A percentile compares a stretch with the other conserved stretches of the same genome.
Evolutionary conservation across 1,140 invertebrate species (phyloP).

Genomic region (Campoletis sonorensis): DNA sequence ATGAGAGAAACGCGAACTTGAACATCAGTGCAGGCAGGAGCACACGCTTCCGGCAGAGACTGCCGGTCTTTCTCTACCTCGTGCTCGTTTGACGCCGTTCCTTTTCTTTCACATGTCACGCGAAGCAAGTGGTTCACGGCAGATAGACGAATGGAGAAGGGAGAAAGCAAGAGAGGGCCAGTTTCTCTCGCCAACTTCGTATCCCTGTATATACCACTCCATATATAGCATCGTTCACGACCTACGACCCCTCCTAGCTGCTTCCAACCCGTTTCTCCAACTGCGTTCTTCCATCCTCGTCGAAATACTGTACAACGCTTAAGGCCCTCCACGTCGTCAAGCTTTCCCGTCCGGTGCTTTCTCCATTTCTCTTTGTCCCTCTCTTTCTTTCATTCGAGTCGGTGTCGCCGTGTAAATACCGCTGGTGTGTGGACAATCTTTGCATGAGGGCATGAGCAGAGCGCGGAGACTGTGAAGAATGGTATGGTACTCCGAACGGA

Average conservation of each 20-base stretch:
- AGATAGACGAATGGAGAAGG: slow-evolving; percentile 22
- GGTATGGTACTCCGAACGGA: slow-evolving; percentile 36
- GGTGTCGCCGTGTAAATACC: slow-evolving; percentile 66
- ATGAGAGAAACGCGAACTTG: slow-evolving; percentile 66
- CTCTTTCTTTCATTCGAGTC: slow-evolving; percentile 50
- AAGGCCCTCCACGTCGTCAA: background rate
- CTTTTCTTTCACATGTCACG: slow-evolving; percentile 48
- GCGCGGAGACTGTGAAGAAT: slow-evolving; percentile 67
- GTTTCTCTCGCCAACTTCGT: slow-evolving; percentile 24
- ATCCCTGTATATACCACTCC: slow-evolving; percentile 3
- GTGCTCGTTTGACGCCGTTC: slow-evolving; percentile 60
- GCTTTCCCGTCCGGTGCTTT: slow-evolving; percentile 28
- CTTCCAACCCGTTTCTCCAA: background rate
- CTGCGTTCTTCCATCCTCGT: slow-evolving; percentile 23
- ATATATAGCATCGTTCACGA: slow-evolving; percentile 16
- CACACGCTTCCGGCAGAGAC: slow-evolving; percentile 44
- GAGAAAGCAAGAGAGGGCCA: slow-evolving; percentile 10
- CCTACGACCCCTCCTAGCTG: slow-evolving; percentile 11
- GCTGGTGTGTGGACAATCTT: slow-evolving; percentile 65
- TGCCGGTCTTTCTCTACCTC: slow-evolving; percentile 39
- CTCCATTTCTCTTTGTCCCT: slow-evolving; percentile 30
- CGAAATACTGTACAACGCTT: slow-evolving; percentile 40
- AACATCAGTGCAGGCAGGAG: slow-evolving; percentile 51
- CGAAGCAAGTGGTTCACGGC: background rate
- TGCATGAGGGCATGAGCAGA: slow-evolving; percentile 54